phyloP scores from a whole-genome alignment of 1,140 invertebrate genomes.

The Palaemon carinicauda region DNA sequence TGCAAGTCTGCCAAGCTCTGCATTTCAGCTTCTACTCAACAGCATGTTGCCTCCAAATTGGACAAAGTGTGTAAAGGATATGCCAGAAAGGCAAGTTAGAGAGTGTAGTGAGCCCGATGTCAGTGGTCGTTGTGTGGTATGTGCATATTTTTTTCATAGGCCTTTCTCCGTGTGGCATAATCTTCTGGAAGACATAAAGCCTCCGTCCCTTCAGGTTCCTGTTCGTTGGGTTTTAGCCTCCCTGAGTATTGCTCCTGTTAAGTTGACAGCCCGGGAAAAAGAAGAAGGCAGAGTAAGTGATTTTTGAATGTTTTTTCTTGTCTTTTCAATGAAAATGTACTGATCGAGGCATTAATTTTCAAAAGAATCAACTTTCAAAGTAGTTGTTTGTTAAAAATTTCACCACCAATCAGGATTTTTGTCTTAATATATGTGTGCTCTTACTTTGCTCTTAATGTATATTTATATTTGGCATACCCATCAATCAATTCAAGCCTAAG shows the following conservation, averaged over 20 bases:
- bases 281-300: slow-evolving; percentile 18
- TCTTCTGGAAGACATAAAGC: slow-evolving; percentile 14
- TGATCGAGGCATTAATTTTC: not conserved
- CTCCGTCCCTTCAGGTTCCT: slow-evolving; percentile 25
- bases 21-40: too few species aligned
- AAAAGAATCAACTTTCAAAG: not conserved
- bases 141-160: not conserved
- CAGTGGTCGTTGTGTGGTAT: slow-evolving; percentile 37
- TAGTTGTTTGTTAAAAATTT: too few species aligned
- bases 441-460: too few species aligned
- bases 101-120: not conserved
- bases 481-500: too few species aligned
- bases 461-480: too few species aligned
- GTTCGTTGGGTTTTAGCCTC: slow-evolving; percentile 29
- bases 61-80: not conserved
- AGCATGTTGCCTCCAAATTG: not conserved
- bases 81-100: not conserved
- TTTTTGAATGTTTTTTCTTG: too few species aligned
- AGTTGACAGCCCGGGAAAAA: not conserved
- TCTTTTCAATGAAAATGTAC: not conserved
- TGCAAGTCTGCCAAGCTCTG: too few species aligned
- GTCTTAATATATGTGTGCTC: too few species aligned
- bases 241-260: not conserved
- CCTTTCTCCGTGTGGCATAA: not conserved
- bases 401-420: too few species aligned